A percentile compares a stretch with the other conserved stretches of the same genome.
Conservation (phyloP, 2,888 invertebrate species). For the Eutolmus rufibarbis region DNA sequence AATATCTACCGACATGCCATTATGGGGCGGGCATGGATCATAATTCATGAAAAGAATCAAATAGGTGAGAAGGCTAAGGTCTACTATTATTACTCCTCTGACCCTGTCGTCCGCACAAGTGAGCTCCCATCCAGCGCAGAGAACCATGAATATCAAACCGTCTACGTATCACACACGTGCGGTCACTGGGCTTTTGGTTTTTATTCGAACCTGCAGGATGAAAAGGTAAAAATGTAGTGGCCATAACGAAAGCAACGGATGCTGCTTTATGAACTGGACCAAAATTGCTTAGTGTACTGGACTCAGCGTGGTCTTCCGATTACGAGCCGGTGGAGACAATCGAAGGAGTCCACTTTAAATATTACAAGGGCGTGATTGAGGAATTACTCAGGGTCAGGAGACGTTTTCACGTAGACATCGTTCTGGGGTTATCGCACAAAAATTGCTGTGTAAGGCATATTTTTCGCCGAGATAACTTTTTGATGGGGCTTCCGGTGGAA, state of each 20-base stretch:
- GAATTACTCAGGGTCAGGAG: background rate
- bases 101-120: background rate
- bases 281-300: slow-evolving; percentile 51
- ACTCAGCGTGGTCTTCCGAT: slow-evolving; percentile 30
- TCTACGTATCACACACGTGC: slow-evolving; percentile 35
- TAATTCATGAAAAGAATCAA: slow-evolving; percentile 47
- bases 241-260: slow-evolving; percentile 48
- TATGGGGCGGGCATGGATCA: slow-evolving; percentile 37
- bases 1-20: slow-evolving; percentile 39
- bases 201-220: background rate
- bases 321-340: background rate
- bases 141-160: slow-evolving; percentile 41
- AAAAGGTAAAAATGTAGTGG: slow-evolving; percentile 41
- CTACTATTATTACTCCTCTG: slow-evolving; percentile 3
- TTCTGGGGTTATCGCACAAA: background rate
- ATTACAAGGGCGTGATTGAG: background rate
- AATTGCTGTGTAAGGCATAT: background rate
- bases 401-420: background rate
- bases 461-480: background rate
- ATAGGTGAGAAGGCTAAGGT: slow-evolving; percentile 45
- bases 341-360: background rate
- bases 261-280: slow-evolving; percentile 50
- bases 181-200: slow-evolving; percentile 42
- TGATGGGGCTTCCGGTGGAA: background rate
- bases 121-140: slow-evolving; percentile 26